Evolutionary conservation across 2,888 invertebrate genomes (phyloP).

Genomic region (Trissonchulus sp.): DNA sequence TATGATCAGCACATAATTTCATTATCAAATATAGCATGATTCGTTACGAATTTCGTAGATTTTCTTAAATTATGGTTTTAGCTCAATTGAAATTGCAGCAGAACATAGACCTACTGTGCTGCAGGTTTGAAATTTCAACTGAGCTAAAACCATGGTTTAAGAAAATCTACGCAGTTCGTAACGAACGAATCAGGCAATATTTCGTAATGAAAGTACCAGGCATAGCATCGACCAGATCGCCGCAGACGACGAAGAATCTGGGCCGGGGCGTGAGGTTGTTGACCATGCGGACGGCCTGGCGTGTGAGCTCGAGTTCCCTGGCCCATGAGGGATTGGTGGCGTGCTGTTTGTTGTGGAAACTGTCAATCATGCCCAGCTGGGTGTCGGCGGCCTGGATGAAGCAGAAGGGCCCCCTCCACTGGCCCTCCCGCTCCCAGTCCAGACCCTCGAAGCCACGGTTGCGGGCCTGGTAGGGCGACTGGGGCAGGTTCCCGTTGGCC

Average conservation of each 20-base stretch:
- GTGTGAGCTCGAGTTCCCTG: slow-evolving; percentile 41
- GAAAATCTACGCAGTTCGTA: too few relatives aligned
- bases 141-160: too few relatives aligned
- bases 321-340: slow-evolving; percentile 29
- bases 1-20: too few relatives aligned
- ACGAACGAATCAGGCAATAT: too few relatives aligned
- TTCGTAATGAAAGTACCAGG: too few relatives aligned
- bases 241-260: slow-evolving; percentile 57
- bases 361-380: slow-evolving; percentile 57
- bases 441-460: slow-evolving; percentile 23
- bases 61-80: too few relatives aligned
- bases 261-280: slow-evolving; percentile 55
- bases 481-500: neutral
- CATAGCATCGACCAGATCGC: slow-evolving; percentile 58
- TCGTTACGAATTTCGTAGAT: too few relatives aligned
- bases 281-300: slow-evolving; percentile 51
- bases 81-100: too few relatives aligned
- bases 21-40: too few relatives aligned
- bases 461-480: neutral
- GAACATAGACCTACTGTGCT: too few relatives aligned
- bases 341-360: slow-evolving; percentile 38
- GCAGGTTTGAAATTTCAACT: too few relatives aligned
- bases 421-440: slow-evolving; percentile 42
- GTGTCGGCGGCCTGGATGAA: slow-evolving; percentile 58
- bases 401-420: slow-evolving; percentile 55